Percentiles rank a stretch among this genome's conserved stretches.
Evolutionary conservation across 2,797 vertebrate genomes (phyloP).

Genomic region (Synanceia verrucosa): DNA sequence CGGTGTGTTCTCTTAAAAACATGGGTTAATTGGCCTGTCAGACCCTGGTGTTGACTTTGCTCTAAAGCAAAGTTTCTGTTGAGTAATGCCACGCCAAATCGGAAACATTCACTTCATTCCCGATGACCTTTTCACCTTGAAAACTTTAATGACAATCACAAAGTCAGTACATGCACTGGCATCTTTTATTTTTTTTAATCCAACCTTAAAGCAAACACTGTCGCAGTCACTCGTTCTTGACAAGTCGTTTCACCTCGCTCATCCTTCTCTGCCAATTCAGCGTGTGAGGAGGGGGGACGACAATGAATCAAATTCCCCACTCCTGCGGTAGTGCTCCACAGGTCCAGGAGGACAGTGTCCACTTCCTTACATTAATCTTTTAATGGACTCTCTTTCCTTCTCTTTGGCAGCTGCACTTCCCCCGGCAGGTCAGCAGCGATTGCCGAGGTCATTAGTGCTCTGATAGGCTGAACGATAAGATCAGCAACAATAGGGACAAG

Average conservation of each 20-base stretch:
- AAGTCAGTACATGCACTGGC: neutral
- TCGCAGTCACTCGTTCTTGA: slow-evolving; percentile 41
- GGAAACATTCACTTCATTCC: slow-evolving; percentile 28
- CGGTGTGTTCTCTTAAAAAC: slow-evolving; percentile 49
- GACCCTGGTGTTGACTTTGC: slow-evolving; percentile 38
- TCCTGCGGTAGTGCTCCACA: slow-evolving; percentile 73
- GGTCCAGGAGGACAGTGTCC: slow-evolving; percentile 81
- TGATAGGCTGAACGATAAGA: slow-evolving; percentile 80
- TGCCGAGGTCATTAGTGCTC: slow-evolving; percentile 81
- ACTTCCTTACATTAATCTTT: slow-evolving; percentile 86
- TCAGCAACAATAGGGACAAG: slow-evolving; percentile 77
- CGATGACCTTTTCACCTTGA: slow-evolving; percentile 14
- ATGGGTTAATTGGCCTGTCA: slow-evolving; percentile 60
- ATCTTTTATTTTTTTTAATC: neutral
- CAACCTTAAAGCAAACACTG: slow-evolving; percentile 35
- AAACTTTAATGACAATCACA: slow-evolving; percentile 25
- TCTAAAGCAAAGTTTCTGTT: slow-evolving; percentile 46
- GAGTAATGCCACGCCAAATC: slow-evolving; percentile 31
- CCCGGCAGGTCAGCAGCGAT: slow-evolving; percentile 76
- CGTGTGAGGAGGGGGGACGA: slow-evolving; percentile 40
- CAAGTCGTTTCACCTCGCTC: slow-evolving; percentile 40
- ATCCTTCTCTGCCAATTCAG: slow-evolving; percentile 73
- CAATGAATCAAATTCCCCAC: slow-evolving; percentile 79
- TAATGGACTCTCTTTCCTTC: slow-evolving; percentile 81
- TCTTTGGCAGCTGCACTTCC: slow-evolving; percentile 75